These are phyloP conservation scores for Theropithecus gelada DNA, from an alignment of 2,113 vertebrate genomes.

Conservation along the genomic window DNA sequence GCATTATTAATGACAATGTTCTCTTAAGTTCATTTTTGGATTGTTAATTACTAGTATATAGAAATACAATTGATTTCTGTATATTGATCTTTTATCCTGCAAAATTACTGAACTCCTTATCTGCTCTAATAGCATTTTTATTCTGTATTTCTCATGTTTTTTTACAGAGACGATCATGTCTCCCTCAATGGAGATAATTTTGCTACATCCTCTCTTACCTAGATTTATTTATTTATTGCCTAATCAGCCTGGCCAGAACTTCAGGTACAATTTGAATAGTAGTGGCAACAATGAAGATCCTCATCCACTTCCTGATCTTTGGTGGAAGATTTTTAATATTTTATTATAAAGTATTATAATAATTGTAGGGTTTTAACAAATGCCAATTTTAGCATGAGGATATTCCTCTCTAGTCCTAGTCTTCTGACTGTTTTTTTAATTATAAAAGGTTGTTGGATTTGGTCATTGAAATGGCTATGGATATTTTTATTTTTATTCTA, in stretches of 20 bases:
- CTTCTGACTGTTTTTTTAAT: not conserved
- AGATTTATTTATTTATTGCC: not conserved
- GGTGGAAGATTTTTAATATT: not conserved
- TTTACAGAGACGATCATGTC: not conserved
- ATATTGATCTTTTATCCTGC: not conserved
- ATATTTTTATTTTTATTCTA: not conserved
- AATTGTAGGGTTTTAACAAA: not conserved
- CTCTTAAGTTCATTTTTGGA: not conserved
- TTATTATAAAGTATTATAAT: not conserved
- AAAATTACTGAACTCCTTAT: not conserved
- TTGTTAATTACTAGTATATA: not conserved
- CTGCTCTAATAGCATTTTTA: not conserved
- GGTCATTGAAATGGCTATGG: too few relatives aligned
- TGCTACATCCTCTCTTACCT: not conserved
- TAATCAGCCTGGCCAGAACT: not conserved
- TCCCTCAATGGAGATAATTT: not conserved
- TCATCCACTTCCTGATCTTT: not conserved
- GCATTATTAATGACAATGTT: not conserved
- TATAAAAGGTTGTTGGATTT: not conserved
- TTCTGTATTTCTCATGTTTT: not conserved
- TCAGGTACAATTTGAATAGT: not conserved
- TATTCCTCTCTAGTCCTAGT: not conserved
- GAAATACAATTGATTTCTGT: not conserved
- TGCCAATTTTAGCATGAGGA: not conserved
- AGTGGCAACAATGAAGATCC: not conserved